phyloP scores from a whole-genome alignment of 1,140 invertebrate genomes.

The Helicoverpa armigera region DNA sequence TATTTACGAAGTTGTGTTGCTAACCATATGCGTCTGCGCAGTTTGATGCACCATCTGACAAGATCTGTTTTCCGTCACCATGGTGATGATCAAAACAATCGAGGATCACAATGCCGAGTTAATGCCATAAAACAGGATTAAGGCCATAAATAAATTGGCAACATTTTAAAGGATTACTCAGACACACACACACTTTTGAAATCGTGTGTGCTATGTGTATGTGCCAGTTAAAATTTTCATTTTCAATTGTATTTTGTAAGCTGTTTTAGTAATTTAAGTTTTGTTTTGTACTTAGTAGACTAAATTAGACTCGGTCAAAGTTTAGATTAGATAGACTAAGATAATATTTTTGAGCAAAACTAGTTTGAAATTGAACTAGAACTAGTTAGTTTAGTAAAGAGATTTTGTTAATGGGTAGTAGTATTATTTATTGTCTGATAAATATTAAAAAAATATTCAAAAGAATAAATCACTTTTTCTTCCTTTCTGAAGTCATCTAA shows the following conservation, averaged over 20 bases:
- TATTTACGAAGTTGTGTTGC: background rate
- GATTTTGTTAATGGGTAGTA: too few relatives aligned
- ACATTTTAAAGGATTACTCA: slow-evolving; percentile 32
- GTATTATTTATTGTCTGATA: too few relatives aligned
- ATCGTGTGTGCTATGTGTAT: background rate
- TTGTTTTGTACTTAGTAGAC: background rate
- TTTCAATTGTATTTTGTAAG: background rate
- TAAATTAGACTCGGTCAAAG: background rate
- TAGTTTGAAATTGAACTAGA: too few relatives aligned
- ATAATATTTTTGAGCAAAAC: background rate
- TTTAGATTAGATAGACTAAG: background rate
- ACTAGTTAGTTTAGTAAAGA: too few relatives aligned
- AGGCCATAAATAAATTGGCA: slow-evolving; percentile 26
- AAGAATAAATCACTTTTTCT: background rate
- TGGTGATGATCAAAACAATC: slow-evolving; percentile 11
- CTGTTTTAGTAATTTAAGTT: background rate
- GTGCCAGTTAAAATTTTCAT: slow-evolving; percentile 3
- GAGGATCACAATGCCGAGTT: background rate
- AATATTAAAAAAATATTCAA: too few relatives aligned
- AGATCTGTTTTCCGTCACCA: slow-evolving; percentile 17
- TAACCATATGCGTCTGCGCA: slow-evolving; percentile 4
- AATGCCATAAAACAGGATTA: slow-evolving; percentile 34
- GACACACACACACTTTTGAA: background rate
- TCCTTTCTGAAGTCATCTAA: too few relatives aligned
- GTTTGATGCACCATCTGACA: slow-evolving; percentile 5